Evolutionary conservation across 2,797 vertebrate species (phyloP).

Genomic region (Margarornis squamiger): DNA sequence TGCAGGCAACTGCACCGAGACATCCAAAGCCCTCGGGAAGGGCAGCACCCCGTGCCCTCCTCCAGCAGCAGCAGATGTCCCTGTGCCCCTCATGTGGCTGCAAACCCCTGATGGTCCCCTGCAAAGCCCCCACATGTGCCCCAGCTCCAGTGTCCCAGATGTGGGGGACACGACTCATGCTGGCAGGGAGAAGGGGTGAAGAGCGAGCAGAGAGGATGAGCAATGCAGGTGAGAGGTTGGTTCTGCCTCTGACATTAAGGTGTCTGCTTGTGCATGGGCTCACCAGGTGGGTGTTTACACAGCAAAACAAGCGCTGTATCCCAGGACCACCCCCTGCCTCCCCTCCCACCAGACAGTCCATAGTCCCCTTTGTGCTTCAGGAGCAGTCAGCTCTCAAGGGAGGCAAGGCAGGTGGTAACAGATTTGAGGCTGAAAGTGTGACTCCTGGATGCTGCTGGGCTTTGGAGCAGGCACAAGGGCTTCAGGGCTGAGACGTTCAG

Average conservation of each 20-base stretch:
- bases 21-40: background rate
- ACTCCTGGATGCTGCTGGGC: background rate
- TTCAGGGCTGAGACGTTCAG: background rate
- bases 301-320: background rate
- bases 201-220: background rate
- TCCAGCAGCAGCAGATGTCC: rapidly evolving
- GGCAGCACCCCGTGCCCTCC: background rate
- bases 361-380: rapidly evolving
- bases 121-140: background rate
- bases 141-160: rapidly evolving
- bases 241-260: rapidly evolving
- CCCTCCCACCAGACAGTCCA: background rate
- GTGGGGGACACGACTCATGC: background rate
- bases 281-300: background rate
- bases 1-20: background rate
- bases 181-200: background rate
- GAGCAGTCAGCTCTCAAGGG: background rate
- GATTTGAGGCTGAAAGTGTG: background rate
- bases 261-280: background rate
- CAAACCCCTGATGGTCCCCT: background rate
- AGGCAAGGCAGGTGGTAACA: background rate
- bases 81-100: background rate
- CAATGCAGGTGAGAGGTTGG: background rate
- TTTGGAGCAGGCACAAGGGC: background rate
- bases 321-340: rapidly evolving